Base-by-base conservation (phyloP, 2,888 invertebrate genomes). In the Noctua janthe region DNA sequence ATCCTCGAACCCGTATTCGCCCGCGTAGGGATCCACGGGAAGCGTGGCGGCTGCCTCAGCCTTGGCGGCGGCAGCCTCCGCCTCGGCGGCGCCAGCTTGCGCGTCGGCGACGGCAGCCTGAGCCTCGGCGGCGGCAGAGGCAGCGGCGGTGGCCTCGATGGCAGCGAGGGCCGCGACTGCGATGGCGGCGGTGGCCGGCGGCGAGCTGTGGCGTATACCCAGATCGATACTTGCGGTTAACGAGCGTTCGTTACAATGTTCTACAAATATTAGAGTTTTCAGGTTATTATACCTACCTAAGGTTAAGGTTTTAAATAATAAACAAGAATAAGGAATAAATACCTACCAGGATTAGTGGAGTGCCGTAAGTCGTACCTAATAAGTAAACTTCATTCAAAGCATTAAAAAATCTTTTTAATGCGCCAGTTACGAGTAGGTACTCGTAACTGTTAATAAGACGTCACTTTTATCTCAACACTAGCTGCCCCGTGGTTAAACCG, bases 181-280 rank as follows among this genome's bases (percentile, higher is more conserved):
- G 10, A 15, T 1, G 20, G 5, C 13, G 17, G 2, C 72, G 43
- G 47, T 7, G 6, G 17, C 23, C n/a, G 13, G 4, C 35, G n/a
- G 10, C 15, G 75, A 62, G 49, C 76, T 76, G 76, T 49, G 74
- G 20, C 49, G 54, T 51, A 62, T 29, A 62, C 59, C 29, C 59
- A 62, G 13, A 62, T 62, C n/a, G 29, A 62, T 6, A 59, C 11
- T n/a, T 59, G 56, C 23, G 10, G 54, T 54, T 29, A 59, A 59
- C 6, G 13, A 29, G 59, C n/a, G 59, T 29, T 59, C 13, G 29
- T 15, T 59, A 59, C n/a, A 59, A 6, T 59, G 13, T 29, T 59
- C 15, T 59, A 29, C 13, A 62, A 62, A 62, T n/a, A 59, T 29
- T 29, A 29, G 59, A 4, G 13, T 15, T 29, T 62, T 62, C 29